Percentiles rank a stretch among this genome's conserved stretches.
Evolutionary conservation across 1,140 invertebrate genomes (phyloP).

Genomic region (Drosophila nikananu): DNA sequence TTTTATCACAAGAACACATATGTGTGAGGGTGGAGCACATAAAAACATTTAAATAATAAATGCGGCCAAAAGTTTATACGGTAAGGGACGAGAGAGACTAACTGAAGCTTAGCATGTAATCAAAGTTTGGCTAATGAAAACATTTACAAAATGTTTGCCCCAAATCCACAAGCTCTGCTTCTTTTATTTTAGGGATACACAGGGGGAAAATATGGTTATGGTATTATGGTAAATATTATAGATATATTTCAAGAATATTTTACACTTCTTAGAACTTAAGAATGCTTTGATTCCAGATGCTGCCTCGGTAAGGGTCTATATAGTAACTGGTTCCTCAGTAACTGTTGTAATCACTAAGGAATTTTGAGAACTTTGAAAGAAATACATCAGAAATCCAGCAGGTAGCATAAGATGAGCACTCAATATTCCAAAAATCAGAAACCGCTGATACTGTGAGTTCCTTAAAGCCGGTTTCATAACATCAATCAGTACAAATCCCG

Average conservation of each 20-base stretch:
- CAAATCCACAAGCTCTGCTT: constrained; percentile 6
- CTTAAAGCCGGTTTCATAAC: constrained; percentile 92
- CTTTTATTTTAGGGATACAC: constrained; percentile 11
- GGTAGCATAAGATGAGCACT: constrained; percentile 92
- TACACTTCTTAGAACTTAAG: too few species aligned
- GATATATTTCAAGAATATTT: background rate
- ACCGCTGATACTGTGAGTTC: constrained; percentile 88
- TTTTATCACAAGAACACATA: constrained; percentile 13
- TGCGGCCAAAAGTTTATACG: constrained; percentile 69
- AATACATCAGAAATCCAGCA: constrained; percentile 93
- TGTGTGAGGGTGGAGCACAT: constrained; percentile 32
- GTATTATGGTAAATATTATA: too few species aligned
- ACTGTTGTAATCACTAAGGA: background rate
- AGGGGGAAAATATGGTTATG: background rate
- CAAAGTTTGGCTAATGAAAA: constrained; percentile 73
- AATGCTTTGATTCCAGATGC: constrained; percentile 24
- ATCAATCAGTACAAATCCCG: constrained; percentile 93
- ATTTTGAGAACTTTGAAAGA: constrained; percentile 86
- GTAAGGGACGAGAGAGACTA: constrained; percentile 3
- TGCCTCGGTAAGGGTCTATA: constrained; percentile 13
- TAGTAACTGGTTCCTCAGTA: background rate
- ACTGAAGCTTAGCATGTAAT: constrained; percentile 57
- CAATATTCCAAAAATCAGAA: constrained; percentile 90
- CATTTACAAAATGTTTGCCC: constrained; percentile 75
- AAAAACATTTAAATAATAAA: constrained; percentile 81